Evolutionary conservation across 2,113 vertebrate genomes (phyloP).

Genomic region (Cavia aperea): DNA sequence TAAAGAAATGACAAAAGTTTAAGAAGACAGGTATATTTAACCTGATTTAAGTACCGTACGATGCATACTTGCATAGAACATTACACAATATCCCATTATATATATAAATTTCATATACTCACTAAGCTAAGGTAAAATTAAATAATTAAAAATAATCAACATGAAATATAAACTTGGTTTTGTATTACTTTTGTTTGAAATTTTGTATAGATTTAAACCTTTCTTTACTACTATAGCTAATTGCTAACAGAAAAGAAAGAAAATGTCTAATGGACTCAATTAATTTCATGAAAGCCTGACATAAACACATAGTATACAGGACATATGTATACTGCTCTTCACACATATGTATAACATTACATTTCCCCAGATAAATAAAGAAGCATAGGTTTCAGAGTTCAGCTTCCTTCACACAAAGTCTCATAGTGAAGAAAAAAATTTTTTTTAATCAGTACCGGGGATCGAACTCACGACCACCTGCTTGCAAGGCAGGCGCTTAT

Average conservation of each 20-base stretch:
- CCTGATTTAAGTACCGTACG: neutral
- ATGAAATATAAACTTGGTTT: conserved; percentile 39
- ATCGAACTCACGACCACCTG: too few relatives aligned
- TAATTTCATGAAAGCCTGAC: conserved; percentile 12
- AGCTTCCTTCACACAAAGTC: neutral
- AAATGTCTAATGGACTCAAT: neutral
- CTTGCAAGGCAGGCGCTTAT: too few relatives aligned
- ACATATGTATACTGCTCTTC: neutral
- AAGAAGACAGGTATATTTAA: neutral
- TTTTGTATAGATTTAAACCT: neutral
- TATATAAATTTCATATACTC: neutral
- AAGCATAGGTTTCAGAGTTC: neutral
- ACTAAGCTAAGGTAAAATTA: neutral
- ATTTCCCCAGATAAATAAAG: neutral
- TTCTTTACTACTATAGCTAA: neutral
- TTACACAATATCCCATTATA: neutral
- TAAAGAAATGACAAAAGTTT: conserved; percentile 10
- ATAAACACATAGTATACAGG: neutral
- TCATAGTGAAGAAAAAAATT: neutral
- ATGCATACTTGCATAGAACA: neutral
- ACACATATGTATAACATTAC: neutral
- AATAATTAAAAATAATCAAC: neutral
- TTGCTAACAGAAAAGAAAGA: conserved; percentile 13
- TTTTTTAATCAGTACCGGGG: too few relatives aligned
- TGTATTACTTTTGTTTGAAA: neutral